Percentiles rank a stretch among this genome's conserved stretches.
Evolutionary conservation across 2,888 invertebrate species (phyloP).

Genomic region (Standfussiana lucernea): DNA sequence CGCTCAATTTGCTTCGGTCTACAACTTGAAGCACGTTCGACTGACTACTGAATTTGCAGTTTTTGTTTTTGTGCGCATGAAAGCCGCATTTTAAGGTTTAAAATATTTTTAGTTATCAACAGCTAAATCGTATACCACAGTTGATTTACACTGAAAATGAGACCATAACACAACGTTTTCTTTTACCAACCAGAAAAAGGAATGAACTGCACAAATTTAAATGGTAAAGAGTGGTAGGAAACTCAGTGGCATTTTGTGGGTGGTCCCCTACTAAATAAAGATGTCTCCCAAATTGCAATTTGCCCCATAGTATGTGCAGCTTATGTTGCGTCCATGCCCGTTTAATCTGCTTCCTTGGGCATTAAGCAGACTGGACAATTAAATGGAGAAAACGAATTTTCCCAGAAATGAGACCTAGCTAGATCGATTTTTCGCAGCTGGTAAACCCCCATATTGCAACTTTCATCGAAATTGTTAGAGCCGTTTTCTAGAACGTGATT

Average conservation of each 20-base stretch:
- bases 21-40: constrained; percentile 18
- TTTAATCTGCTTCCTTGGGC: not conserved
- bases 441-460: too few species aligned
- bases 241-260: not conserved
- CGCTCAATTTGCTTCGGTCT: constrained; percentile 25
- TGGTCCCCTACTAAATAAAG: not conserved
- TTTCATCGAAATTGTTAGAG: too few species aligned
- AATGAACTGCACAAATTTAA: not conserved
- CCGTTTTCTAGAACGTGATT: too few species aligned
- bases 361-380: not conserved
- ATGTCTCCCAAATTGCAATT: constrained; percentile 4
- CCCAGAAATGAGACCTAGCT: too few species aligned
- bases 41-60: not conserved
- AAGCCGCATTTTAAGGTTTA: not conserved
- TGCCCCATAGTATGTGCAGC: not conserved
- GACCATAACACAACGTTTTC: not conserved
- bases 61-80: not conserved
- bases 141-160: not conserved
- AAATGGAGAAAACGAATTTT: too few species aligned
- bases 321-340: not conserved
- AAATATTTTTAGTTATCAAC: not conserved
- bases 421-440: too few species aligned
- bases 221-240: not conserved
- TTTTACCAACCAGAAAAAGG: too few species aligned
- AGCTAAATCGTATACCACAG: not conserved